Evolutionary conservation across 2,113 vertebrate genomes (phyloP).

Genomic region (Oncorhynchus nerka): DNA sequence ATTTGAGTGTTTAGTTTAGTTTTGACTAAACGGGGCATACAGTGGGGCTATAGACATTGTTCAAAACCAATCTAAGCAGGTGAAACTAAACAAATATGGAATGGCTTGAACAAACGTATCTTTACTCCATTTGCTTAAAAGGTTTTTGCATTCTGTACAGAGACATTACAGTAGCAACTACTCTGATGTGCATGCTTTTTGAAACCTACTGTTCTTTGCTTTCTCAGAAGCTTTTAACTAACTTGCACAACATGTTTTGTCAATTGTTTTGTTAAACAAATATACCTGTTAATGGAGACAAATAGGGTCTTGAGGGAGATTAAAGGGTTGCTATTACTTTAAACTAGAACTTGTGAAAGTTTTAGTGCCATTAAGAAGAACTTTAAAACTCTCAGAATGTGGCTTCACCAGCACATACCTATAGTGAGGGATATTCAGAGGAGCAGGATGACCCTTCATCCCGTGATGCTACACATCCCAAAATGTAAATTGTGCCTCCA

Average conservation of each 20-base stretch:
- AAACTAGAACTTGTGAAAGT: conserved; percentile 11
- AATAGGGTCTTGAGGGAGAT: neutral
- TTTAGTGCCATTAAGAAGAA: conserved; percentile 13
- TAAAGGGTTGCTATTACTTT: neutral
- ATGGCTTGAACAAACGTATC: conserved; percentile 28
- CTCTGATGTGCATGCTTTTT: neutral
- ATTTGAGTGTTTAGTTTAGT: neutral
- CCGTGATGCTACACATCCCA: no score
- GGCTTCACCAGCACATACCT: neutral
- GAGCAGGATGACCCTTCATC: neutral
- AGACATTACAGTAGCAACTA: neutral
- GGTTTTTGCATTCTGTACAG: conserved; percentile 11
- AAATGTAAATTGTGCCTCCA: no score
- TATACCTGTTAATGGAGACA: neutral
- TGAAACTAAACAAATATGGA: conserved; percentile 33
- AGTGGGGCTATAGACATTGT: neutral
- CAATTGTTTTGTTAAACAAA: neutral
- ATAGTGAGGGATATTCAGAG: neutral
- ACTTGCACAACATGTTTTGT: no score
- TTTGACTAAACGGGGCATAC: conserved; percentile 14
- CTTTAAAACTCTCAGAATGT: conserved; percentile 15
- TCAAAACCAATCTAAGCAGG: neutral
- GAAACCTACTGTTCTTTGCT: neutral
- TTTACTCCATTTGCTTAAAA: conserved; percentile 8
- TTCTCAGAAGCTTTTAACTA: neutral